These are phyloP conservation scores for Spatulosminthurus flaviceps DNA, from an alignment of 2,888 invertebrate species.

Conservation along the genomic window DNA sequence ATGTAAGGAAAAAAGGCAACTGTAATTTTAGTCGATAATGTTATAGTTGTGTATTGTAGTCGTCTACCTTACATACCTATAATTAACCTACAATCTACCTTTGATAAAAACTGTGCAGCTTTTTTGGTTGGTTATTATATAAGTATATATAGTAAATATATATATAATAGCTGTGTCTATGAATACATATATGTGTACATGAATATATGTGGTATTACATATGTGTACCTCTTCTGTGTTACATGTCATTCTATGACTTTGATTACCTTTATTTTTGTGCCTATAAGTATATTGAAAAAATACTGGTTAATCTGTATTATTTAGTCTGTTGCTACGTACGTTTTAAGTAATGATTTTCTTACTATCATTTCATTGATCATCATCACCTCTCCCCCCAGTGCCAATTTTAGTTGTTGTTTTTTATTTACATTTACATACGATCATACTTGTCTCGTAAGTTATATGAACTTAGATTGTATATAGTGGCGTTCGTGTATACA, in stretches of 20 bases:
- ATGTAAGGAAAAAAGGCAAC: background rate
- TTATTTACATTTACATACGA: conserved; percentile 1
- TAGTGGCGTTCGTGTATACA: conserved; percentile 15
- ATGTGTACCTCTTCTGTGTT: conserved; percentile 18
- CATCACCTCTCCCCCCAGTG: conserved; percentile 33
- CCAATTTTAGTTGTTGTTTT: conserved; percentile 36
- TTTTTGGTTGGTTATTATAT: conserved; percentile 16
- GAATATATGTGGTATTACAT: background rate
- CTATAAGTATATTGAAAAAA: background rate
- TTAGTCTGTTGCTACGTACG: background rate
- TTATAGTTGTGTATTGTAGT: conserved; percentile 9
- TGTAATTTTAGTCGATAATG: background rate
- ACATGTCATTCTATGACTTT: background rate
- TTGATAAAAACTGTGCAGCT: conserved; percentile 21
- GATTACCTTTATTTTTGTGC: conserved; percentile 18
- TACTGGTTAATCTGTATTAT: background rate
- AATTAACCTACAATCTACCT: background rate
- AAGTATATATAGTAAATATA: background rate
- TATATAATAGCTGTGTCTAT: background rate
- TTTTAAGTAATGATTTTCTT: conserved; percentile 12
- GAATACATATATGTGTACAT: too few relatives aligned
- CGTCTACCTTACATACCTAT: conserved; percentile 13
- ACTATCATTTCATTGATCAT: background rate
- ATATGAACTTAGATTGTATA: conserved; percentile 27
- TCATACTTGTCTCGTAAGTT: conserved; percentile 13